phyloP scores from a whole-genome alignment of 2,888 invertebrate genomes.

The Athalia cordata region DNA sequence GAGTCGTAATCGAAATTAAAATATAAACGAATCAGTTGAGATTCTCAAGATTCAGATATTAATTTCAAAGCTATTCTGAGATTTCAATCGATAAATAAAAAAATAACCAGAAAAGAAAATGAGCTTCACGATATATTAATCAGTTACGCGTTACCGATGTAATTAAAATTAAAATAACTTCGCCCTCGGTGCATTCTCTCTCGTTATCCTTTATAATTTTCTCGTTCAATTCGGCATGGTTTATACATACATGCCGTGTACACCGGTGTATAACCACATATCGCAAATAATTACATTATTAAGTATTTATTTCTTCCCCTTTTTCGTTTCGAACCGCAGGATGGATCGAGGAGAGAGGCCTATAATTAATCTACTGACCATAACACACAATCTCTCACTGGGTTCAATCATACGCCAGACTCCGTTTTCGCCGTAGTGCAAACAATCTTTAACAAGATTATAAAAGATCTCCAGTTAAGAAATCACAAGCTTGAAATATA shows the following conservation, averaged over 20 bases:
- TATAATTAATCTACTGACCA: conserved; percentile 33
- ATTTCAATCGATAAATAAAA: no score
- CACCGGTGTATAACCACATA: neutral
- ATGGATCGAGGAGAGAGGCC: neutral
- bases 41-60: no score
- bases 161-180: no score
- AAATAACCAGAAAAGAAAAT: no score
- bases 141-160: no score
- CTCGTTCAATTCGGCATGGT: no score
- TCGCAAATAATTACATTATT: conserved; percentile 31
- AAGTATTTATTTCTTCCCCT: conserved; percentile 15
- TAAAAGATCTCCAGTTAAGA: conserved; percentile 11
- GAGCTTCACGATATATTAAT: no score
- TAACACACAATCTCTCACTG: neutral
- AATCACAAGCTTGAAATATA: neutral
- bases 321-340: neutral
- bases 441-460: conserved; percentile 24
- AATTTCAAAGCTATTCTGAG: no score
- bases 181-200: neutral
- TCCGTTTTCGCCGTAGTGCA: neutral
- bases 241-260: no score
- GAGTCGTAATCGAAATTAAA: no score
- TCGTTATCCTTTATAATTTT: neutral
- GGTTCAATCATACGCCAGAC: conserved; percentile 19
- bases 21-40: no score